phyloP scores from a whole-genome alignment of 2,888 invertebrate species.

The Dolichomitus sp. region DNA sequence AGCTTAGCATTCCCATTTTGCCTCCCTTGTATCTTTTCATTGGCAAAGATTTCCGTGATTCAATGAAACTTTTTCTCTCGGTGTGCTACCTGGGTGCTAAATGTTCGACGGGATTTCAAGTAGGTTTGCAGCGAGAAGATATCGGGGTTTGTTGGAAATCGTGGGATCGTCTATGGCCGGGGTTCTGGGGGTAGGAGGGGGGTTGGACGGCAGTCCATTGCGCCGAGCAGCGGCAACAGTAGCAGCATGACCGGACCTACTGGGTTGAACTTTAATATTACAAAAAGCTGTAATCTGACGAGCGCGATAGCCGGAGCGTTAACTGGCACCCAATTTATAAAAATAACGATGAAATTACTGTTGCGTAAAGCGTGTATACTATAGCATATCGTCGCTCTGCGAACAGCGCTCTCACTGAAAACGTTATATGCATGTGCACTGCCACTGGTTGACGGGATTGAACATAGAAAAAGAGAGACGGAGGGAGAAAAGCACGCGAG shows the following conservation, averaged over 20 bases:
- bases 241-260: slow-evolving; percentile 61
- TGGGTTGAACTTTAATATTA: slow-evolving; percentile 80
- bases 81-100: background rate
- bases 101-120: background rate
- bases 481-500: slow-evolving; percentile 25
- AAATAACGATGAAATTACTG: slow-evolving; percentile 86
- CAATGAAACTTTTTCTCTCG: too few relatives aligned
- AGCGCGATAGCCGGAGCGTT: slow-evolving; percentile 83
- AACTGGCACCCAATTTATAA: slow-evolving; percentile 86
- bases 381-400: slow-evolving; percentile 44
- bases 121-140: slow-evolving; percentile 54
- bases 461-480: slow-evolving; percentile 48
- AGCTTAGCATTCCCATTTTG: too few relatives aligned
- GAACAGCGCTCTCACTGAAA: slow-evolving; percentile 21
- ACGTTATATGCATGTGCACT: slow-evolving; percentile 42
- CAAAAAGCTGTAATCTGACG: slow-evolving; percentile 83
- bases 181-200: background rate
- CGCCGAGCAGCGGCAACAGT: slow-evolving; percentile 21
- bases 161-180: slow-evolving; percentile 36
- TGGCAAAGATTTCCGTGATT: too few relatives aligned
- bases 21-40: too few relatives aligned
- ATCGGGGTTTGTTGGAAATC: slow-evolving; percentile 21
- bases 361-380: slow-evolving; percentile 81
- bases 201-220: slow-evolving; percentile 41
- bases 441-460: slow-evolving; percentile 51